Base-by-base conservation (phyloP, 2,797 vertebrate species). In the Thamnophis elegans region DNA sequence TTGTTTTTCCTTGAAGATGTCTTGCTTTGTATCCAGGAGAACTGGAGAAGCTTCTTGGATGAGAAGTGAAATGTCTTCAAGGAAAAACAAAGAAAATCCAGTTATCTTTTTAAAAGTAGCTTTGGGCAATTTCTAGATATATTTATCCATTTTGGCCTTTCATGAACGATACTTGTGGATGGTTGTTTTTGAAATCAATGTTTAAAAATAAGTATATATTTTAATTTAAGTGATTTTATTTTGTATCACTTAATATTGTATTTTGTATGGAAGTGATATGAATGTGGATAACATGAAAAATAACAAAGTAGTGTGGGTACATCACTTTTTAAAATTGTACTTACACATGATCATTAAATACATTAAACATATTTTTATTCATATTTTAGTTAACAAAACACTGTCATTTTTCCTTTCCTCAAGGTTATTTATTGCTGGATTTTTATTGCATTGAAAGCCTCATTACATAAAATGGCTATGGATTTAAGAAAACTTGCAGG, bases 361-460 rank as follows among this genome's bases (percentile, higher is more conserved):
- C 12, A 32, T n/a, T 86, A 53, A 86, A 91, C 85, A 91, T 59
- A 28, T 25, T 86, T n/a, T 42, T 47, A 58, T 32, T n/a, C 88
- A 2, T 53, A 91, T 92, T 89, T n/a, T 91, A 85, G 92, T 86
- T 13, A 5, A 1, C 13, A 85, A 89, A 73, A 32, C 55, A 86
- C n/a, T 51, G 58, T 92, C 22, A 85, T 56, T 32, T 85, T 90
- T 90, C 53, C 47, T 20, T 26, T 87, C n/a, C 92, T 88, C 55
- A 55, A 60, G 93, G 55, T 55, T 91, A 87, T 94, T 91, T 62
- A 54, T 68, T 82, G 90, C 51, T 56, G 91, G 78, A 36, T 94
- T 94, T 91, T 53, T 14, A 42, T 26, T 62, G 22, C 54, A 25
- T 20, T 32, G 65, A 47, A 73, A 87, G 1, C 58, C 18, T 28